Evolutionary conservation across 2,888 invertebrate genomes (phyloP).

Genomic region (Tetheella fluctuosa): DNA sequence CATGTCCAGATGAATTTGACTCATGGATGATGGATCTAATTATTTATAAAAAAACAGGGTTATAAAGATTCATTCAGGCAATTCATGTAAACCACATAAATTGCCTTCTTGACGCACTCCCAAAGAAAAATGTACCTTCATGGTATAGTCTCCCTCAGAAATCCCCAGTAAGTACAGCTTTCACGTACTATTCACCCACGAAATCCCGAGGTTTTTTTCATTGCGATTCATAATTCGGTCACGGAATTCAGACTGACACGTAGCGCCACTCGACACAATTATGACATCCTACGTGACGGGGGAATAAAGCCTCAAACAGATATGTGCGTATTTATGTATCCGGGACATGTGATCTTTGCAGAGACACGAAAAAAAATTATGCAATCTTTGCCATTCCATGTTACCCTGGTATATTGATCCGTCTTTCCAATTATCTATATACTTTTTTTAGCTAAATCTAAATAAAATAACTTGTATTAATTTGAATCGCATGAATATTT

Average conservation of each 20-base stretch:
- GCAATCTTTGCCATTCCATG: background rate
- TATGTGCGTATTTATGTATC: conserved; percentile 5
- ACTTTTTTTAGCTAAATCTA: too few species aligned
- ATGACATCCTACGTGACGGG: conserved; percentile 37
- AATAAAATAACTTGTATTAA: too few species aligned
- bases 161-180: conserved; percentile 10
- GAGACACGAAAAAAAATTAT: too few species aligned
- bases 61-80: too few species aligned
- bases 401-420: conserved; percentile 5
- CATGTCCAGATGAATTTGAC: too few species aligned
- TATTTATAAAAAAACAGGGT: too few species aligned
- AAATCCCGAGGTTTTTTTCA: conserved; percentile 16
- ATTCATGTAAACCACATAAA: background rate
- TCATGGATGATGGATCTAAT: too few species aligned
- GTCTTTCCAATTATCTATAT: background rate
- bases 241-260: conserved; percentile 32
- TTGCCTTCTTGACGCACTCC: background rate
- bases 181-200: conserved; percentile 14
- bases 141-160: background rate
- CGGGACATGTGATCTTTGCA: conserved; percentile 7
- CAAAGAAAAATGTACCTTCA: background rate
- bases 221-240: conserved; percentile 39
- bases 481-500: too few species aligned
- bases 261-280: conserved; percentile 42
- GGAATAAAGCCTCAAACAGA: conserved; percentile 12